phyloP scores from a whole-genome alignment of 2,113 vertebrate genomes.

The Ifrita kowaldi region DNA sequence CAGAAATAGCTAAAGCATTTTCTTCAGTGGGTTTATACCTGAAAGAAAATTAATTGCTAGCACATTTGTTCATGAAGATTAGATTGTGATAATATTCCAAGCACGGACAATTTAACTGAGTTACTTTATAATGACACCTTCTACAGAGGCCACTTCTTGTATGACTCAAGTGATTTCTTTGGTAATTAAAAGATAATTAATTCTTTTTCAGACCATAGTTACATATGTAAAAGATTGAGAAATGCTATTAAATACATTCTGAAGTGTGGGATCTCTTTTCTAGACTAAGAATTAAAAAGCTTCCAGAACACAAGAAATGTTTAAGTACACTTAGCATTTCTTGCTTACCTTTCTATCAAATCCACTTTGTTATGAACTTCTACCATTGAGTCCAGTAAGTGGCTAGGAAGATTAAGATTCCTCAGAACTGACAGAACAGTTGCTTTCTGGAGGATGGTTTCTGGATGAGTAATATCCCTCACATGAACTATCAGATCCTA shows the following conservation, averaged over 20 bases:
- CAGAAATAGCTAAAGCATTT: conserved; percentile 76
- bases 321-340: background rate
- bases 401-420: conserved; percentile 78
- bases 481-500: conserved; percentile 92
- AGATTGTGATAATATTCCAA: background rate
- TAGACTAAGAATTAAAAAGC: background rate
- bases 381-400: conserved; percentile 79
- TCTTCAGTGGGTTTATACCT: conserved; percentile 75
- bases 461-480: conserved; percentile 89
- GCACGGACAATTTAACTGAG: background rate
- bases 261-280: background rate
- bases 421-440: conserved; percentile 83
- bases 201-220: background rate
- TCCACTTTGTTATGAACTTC: conserved; percentile 96
- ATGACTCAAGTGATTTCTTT: background rate
- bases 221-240: background rate
- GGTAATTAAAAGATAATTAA: background rate
- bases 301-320: background rate
- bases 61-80: background rate
- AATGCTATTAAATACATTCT: background rate
- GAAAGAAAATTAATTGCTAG: background rate
- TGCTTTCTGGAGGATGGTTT: conserved; percentile 83
- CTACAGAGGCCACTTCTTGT: background rate
- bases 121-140: background rate
- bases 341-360: conserved; percentile 80